Base-by-base conservation (phyloP, 2,113 vertebrate genomes). In the Callopanchax toddi region DNA sequence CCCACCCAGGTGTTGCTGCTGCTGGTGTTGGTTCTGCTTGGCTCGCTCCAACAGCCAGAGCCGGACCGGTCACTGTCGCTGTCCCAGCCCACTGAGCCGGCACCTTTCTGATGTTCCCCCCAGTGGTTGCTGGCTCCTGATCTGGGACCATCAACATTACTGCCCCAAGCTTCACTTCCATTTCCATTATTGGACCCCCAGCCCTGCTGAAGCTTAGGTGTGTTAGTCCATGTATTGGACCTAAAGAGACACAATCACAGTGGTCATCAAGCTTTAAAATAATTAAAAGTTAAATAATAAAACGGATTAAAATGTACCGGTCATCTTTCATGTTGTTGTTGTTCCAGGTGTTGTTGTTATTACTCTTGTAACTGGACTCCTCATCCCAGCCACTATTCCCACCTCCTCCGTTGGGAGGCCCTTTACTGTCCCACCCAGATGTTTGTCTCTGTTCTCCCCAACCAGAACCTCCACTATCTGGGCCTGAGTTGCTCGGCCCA, bases 21-120 rank as follows among this genome's bases (percentile, higher is more conserved):
- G 83, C 86, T 93, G 76, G 92, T 89, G 82, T 89, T 93, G 40
- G 93, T 86, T 84, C 94, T 93, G 65, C 90, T 91, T 0, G 91
- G 82, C 58, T 97, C 97, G 0, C 92, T 95, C 97, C 97, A 90
- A 76, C 87, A 98, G 63, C 95, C 95, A 48, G 96, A 94, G 26
- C 93, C 91, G 0, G 97, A 98, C 46, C 95, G 92, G 84, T 98
- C 95, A 2, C 95, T 93, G 91, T 97, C 95, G 5, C 94, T 95
- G 21, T 93, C 92, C 92, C 92, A 94, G 34, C 93, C 91, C 79
- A 88, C 94, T 0, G 96, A 95, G 72, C 93, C 92, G 7, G 94
- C 63, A 22, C 66, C 89, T 71, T 96, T 98, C 75, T 94, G 94
- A 40, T 92, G 63, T 58, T 97, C 96, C 1, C 91, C 93, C 96